Conservation (phyloP, 64 coral and sea anemone genomes). For the Cladopsammia gracilis region DNA sequence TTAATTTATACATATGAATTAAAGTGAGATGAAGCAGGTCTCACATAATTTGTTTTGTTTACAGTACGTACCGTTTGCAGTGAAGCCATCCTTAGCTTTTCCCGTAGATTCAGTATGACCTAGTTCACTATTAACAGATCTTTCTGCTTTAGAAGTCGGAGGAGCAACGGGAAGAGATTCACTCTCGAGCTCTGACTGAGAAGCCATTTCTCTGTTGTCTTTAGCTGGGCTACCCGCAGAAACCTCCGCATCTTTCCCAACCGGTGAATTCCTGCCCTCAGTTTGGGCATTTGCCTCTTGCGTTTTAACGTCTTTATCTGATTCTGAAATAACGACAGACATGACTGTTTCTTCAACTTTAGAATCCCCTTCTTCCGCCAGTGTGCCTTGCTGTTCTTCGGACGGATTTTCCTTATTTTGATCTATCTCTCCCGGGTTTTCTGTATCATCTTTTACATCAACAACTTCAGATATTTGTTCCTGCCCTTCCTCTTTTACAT, state of each 20-base stretch:
- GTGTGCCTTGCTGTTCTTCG: conserved; percentile 6
- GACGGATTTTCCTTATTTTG: conserved; percentile 21
- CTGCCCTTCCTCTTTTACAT: background rate
- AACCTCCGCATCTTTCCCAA: conserved; percentile 17
- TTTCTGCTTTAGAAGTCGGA: conserved; percentile 79
- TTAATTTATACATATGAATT: too few relatives aligned
- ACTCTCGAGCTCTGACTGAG: conserved; percentile 55
- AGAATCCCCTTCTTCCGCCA: background rate
- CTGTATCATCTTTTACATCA: background rate
- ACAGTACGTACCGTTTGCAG: background rate
- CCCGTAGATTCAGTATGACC: conserved; percentile 66
- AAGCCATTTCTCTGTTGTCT: background rate
- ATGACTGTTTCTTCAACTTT: conserved; percentile 17
- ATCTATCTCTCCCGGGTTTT: background rate
- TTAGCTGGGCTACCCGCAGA: background rate
- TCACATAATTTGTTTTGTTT: too few relatives aligned
- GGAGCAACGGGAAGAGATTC: conserved; percentile 74
- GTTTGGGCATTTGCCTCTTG: conserved; percentile 79
- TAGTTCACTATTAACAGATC: conserved; percentile 26
- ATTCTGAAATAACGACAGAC: conserved; percentile 9
- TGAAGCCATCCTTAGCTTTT: conserved; percentile 38
- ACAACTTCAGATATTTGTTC: background rate
- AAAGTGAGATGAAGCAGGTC: too few relatives aligned
- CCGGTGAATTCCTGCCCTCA: conserved; percentile 50
- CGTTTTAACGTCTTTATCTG: conserved; percentile 61